A percentile compares a stretch with the other conserved stretches of the same genome.
Conservation (phyloP, 1,140 invertebrate genomes). For the Hypothenemus hampei region DNA sequence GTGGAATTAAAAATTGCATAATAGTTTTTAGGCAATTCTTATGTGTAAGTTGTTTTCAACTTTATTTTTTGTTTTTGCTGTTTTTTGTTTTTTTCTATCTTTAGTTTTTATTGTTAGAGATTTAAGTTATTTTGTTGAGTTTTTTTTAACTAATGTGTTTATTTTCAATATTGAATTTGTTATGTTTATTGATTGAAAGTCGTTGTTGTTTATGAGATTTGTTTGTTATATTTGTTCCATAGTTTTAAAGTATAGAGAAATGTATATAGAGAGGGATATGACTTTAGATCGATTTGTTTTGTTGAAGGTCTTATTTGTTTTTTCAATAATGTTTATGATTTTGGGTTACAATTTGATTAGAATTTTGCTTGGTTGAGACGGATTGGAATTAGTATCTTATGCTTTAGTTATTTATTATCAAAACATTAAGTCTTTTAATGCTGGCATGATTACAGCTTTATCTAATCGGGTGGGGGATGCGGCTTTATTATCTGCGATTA, state of each 20-base stretch:
- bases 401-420: conserved; percentile 63
- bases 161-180: conserved; percentile 48
- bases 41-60: too few relatives aligned
- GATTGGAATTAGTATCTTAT: conserved; percentile 61
- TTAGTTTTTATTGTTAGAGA: conserved; percentile 43
- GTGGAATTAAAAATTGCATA: conserved; percentile 52
- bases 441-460: conserved; percentile 58
- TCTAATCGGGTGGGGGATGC: conserved; percentile 60
- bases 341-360: conserved; percentile 60
- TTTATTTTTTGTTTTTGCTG: conserved; percentile 43
- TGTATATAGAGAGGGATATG: conserved; percentile 50
- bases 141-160: conserved; percentile 48
- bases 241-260: conserved; percentile 55
- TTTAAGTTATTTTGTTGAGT: not conserved
- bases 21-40: conserved; percentile 51
- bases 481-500: conserved; percentile 51
- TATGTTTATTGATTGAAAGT: conserved; percentile 57
- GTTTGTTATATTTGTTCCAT: conserved; percentile 59
- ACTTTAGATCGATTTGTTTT: conserved; percentile 53
- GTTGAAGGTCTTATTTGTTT: conserved; percentile 59
- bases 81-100: conserved; percentile 48
- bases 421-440: conserved; percentile 55
- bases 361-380: conserved; percentile 66
- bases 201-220: conserved; percentile 53
- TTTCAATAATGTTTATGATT: conserved; percentile 65